Conservation (phyloP, 2,797 vertebrate species). For the Champsocephalus gunnari region DNA sequence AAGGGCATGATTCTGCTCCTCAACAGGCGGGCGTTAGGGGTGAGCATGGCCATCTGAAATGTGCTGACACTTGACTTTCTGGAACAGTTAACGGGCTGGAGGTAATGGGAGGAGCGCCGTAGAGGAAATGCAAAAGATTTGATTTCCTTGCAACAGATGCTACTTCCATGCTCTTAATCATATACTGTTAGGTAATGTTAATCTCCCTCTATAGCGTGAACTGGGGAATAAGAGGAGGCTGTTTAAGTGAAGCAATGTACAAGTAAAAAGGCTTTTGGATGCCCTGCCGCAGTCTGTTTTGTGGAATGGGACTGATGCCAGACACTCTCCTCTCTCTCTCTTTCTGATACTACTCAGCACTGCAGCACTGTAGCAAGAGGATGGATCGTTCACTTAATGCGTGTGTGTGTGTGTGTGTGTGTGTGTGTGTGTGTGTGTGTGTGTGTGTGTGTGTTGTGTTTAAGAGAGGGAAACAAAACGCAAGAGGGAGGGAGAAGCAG, state of each 20-base stretch:
- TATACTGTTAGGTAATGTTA: constrained; percentile 58
- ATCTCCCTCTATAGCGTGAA: constrained; percentile 42
- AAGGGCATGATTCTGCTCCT: constrained; percentile 65
- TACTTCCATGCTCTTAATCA: constrained; percentile 53
- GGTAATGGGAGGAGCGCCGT: constrained; percentile 44
- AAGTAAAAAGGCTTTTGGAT: constrained; percentile 47
- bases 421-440: not conserved
- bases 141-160: constrained; percentile 52
- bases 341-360: constrained; percentile 75
- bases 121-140: constrained; percentile 46
- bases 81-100: constrained; percentile 37
- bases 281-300: constrained; percentile 70
- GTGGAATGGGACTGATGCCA: constrained; percentile 69
- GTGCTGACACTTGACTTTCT: constrained; percentile 72
- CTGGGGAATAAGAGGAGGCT: constrained; percentile 10
- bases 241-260: constrained; percentile 46
- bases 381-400: constrained; percentile 60
- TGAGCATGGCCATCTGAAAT: constrained; percentile 67
- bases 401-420: constrained; percentile 25
- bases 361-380: constrained; percentile 76
- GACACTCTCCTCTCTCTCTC: constrained; percentile 27
- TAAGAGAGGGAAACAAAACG: constrained; percentile 24
- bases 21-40: constrained; percentile 58
- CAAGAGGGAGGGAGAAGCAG: constrained; percentile 29
- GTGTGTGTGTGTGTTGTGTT: constrained; percentile 24